A percentile compares a stretch with the other conserved stretches of the same genome.
Conservation (phyloP, 2,888 invertebrate species). For the Peribatodes rhomboidaria region DNA sequence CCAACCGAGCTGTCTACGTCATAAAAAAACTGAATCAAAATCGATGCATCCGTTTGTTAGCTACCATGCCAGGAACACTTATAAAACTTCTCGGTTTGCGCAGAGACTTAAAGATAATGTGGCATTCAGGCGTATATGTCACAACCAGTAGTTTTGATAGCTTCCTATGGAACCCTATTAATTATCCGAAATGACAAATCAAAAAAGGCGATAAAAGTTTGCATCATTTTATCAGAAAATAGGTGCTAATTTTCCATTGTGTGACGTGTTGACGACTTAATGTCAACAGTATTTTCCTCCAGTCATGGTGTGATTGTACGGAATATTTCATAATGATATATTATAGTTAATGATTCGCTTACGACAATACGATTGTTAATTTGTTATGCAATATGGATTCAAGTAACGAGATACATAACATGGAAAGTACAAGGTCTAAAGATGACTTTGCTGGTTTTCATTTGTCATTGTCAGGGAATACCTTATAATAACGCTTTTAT, state of each 20-base stretch:
- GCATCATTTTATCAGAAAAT: neutral
- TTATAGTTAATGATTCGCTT: neutral
- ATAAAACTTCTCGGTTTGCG: too few species aligned
- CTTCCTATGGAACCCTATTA: neutral
- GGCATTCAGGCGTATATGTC: too few species aligned
- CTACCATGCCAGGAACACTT: too few species aligned
- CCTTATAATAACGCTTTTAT: too few species aligned
- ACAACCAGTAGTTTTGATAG: too few species aligned
- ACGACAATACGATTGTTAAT: constrained; percentile 2
- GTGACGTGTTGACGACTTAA: neutral
- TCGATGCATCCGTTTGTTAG: too few species aligned
- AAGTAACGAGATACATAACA: neutral
- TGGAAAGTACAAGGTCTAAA: neutral
- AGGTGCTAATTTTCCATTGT: neutral
- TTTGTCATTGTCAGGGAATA: neutral
- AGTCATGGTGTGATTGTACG: neutral
- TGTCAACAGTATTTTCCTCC: neutral
- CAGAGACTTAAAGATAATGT: too few species aligned
- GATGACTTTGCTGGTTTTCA: neutral
- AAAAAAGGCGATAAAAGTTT: neutral
- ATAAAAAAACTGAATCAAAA: too few species aligned
- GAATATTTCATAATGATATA: constrained; percentile 15
- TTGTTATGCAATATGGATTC: constrained; percentile 5
- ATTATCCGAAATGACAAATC: neutral
- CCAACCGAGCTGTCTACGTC: too few species aligned